Evolutionary conservation across 2,888 invertebrate species (phyloP).

Genomic region (Trissolcus japonicus): DNA sequence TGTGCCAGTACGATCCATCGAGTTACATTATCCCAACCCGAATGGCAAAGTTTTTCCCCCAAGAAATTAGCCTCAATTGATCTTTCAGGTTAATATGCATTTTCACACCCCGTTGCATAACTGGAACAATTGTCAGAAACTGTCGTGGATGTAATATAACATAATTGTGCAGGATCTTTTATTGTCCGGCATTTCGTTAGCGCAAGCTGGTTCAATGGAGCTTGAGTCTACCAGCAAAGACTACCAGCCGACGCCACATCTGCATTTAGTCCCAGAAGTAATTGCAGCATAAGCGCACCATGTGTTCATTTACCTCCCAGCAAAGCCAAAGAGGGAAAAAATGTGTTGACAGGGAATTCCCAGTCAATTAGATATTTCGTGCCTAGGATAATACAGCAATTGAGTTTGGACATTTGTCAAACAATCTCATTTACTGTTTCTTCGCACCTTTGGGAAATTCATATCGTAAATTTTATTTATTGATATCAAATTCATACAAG

Average conservation of each 20-base stretch:
- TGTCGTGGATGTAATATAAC: background rate
- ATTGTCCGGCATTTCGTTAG: background rate
- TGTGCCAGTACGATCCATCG: no score
- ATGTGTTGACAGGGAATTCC: conserved; percentile 7
- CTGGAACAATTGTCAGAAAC: background rate
- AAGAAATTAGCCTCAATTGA: background rate
- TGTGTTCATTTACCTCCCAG: conserved; percentile 1
- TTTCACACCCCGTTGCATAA: conserved; percentile 2
- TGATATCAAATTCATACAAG: no score
- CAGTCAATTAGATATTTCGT: background rate
- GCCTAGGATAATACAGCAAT: background rate
- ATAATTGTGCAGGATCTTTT: background rate
- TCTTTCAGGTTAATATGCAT: background rate
- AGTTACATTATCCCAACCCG: no score
- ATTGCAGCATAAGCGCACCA: conserved; percentile 2
- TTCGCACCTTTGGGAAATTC: no score
- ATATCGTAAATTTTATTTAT: no score
- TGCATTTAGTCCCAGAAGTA: conserved; percentile 6
- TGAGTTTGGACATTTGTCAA: background rate
- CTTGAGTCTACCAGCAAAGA: conserved; percentile 1
- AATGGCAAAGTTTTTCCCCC: no score
- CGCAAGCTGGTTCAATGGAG: background rate
- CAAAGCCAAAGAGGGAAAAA: background rate
- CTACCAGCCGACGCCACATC: background rate
- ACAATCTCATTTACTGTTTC: background rate